Base-by-base conservation (phyloP, 2,888 invertebrate genomes). In the Phaedon cochleariae region DNA sequence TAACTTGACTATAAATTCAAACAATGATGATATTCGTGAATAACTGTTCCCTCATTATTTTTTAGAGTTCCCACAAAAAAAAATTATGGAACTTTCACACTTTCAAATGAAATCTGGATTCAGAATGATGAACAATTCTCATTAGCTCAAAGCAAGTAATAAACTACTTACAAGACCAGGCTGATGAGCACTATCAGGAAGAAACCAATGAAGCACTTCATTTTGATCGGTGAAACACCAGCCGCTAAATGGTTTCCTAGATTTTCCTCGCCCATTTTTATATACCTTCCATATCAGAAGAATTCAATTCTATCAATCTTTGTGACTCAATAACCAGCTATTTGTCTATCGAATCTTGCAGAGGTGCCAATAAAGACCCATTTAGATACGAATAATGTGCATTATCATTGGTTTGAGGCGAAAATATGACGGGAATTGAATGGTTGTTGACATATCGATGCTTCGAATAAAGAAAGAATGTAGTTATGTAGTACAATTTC, bases 121-220 rank as follows among this genome's bases (percentile, higher is more conserved):
- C n/a, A n/a, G n/a, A n/a, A n/a, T n/a, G n/a, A n/a, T n/a, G n/a
- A n/a, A n/a, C n/a, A n/a, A n/a, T n/a, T n/a, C n/a, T n/a, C n/a
- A n/a, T n/a, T n/a, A n/a, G n/a, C n/a, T n/a, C n/a, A n/a, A n/a
- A n/a, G n/a, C n/a, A n/a, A n/a, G n/a, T n/a, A n/a, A 26, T 26
- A 7, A 26, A 26, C 31, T 41, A 41, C 41, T 41, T 15, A 41
- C 41, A 2, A 41, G 41, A 41, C 41, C 41, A 41, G 3, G 15
- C 41, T 41, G 1, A 12, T 6, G 1, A 15, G 15, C 15, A 41
- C 41, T 15, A 41, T 1, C 1, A 15, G 1, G 41, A 41, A 41
- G 6, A 41, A 41, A 41, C n/a, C n/a, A 41, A 41, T 41, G 41
- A 41, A 41, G 41, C 41, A 41, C 41, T 41, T 41, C 41, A 41